phyloP scores from a whole-genome alignment of 2,113 vertebrate species.

The Orcinus orca region DNA sequence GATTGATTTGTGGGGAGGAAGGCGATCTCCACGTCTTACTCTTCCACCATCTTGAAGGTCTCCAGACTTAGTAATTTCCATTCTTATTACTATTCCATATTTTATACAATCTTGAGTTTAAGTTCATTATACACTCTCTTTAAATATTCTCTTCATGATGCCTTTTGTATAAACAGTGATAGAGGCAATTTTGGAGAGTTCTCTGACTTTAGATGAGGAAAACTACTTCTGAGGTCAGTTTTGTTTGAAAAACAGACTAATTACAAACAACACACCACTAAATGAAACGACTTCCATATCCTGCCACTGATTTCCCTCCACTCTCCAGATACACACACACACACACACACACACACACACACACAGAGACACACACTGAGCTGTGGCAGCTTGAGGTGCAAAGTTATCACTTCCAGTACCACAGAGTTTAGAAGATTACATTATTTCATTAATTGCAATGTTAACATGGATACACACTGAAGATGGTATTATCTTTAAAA shows the following conservation, averaged over 20 bases:
- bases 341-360: neutral
- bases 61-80: neutral
- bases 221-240: neutral
- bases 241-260: neutral
- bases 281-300: neutral
- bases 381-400: too few relatives aligned
- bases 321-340: neutral
- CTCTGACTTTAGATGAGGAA: neutral
- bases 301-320: neutral
- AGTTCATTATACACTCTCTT: neutral
- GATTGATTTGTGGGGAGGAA: too few relatives aligned
- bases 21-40: too few relatives aligned
- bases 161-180: neutral
- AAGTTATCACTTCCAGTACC: neutral
- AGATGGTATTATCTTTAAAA: neutral
- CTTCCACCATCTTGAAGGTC: too few relatives aligned
- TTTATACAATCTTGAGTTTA: neutral
- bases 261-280: neutral
- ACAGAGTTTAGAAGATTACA: neutral
- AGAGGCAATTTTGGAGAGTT: neutral
- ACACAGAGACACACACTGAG: neutral
- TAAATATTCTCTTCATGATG: neutral
- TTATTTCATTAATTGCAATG: neutral
- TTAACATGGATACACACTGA: neutral
- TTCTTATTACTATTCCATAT: neutral